Percentiles rank a stretch among this genome's conserved stretches.
Conservation (phyloP, 2,888 invertebrate species). For the Patella pellucida region DNA sequence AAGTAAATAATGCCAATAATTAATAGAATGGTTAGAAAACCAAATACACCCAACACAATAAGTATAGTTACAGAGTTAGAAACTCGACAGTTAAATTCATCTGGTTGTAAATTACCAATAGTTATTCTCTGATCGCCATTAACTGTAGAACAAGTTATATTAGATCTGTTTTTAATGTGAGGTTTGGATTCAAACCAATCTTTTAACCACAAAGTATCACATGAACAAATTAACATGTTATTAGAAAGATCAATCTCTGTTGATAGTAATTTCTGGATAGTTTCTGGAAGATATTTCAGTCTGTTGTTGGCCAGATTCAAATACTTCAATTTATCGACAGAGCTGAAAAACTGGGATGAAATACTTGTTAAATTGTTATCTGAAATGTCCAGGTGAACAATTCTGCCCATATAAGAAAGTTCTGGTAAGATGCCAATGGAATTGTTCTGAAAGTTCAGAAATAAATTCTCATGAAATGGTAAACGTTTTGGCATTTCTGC, state of each 20-base stretch:
- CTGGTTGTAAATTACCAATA: too few species aligned
- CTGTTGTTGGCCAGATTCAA: background rate
- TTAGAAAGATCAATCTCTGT: background rate
- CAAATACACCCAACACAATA: background rate
- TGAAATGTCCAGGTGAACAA: conserved; percentile 1
- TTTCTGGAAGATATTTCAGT: background rate
- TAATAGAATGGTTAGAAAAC: background rate
- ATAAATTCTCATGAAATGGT: background rate
- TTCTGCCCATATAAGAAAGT: background rate
- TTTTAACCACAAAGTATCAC: background rate
- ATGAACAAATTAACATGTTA: background rate
- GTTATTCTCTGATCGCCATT: background rate
- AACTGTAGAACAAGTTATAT: background rate
- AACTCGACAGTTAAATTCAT: background rate
- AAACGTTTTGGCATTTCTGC: background rate
- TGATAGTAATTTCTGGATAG: conserved; percentile 2
- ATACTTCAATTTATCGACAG: background rate
- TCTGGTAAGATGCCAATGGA: background rate
- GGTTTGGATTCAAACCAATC: background rate
- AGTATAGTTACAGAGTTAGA: too few species aligned
- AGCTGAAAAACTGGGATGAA: background rate
- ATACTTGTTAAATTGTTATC: conserved; percentile 1
- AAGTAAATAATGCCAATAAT: background rate
- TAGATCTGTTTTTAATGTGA: background rate
- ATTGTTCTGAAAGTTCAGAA: background rate